These are phyloP conservation scores for Netta rufina DNA, from an alignment of 2,797 vertebrate genomes.

Conservation along the genomic window DNA sequence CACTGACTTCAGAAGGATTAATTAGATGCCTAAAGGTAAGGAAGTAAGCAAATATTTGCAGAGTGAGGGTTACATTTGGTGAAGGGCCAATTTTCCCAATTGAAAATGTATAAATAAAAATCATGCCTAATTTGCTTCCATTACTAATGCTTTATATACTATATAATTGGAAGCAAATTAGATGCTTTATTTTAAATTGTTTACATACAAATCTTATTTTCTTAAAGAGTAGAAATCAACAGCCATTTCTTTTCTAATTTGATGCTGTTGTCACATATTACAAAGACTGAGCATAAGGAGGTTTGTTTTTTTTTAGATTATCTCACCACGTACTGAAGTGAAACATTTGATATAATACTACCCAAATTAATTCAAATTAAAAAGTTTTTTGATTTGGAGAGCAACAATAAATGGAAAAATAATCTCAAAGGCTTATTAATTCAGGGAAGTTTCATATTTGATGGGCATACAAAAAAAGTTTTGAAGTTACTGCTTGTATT, in stretches of 20 bases:
- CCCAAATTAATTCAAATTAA: conserved; percentile 55
- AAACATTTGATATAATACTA: conserved; percentile 67
- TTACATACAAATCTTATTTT: conserved; percentile 73
- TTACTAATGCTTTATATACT: conserved; percentile 51
- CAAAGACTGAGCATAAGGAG: conserved; percentile 56
- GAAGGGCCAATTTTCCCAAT: conserved; percentile 20
- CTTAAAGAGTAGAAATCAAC: conserved; percentile 65
- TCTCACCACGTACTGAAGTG: conserved; percentile 63
- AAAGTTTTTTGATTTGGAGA: conserved; percentile 71
- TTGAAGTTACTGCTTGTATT: conserved; percentile 50
- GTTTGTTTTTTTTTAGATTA: conserved; percentile 34
- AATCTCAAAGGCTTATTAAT: conserved; percentile 62
- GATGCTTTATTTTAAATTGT: conserved; percentile 73
- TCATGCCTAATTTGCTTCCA: conserved; percentile 42
- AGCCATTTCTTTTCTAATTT: conserved; percentile 66
- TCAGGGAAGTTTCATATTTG: conserved; percentile 48
- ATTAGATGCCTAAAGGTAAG: conserved; percentile 40
- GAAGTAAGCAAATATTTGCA: conserved; percentile 15
- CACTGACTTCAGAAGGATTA: neutral
- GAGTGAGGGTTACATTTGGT: neutral
- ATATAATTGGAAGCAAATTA: conserved; percentile 62
- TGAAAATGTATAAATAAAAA: conserved; percentile 51
- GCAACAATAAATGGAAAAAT: conserved; percentile 66
- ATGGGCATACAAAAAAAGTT: conserved; percentile 61
- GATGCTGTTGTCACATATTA: conserved; percentile 57